These are phyloP conservation scores for Tipula helvola DNA, from an alignment of 2,888 invertebrate genomes.

Conservation along the genomic window DNA sequence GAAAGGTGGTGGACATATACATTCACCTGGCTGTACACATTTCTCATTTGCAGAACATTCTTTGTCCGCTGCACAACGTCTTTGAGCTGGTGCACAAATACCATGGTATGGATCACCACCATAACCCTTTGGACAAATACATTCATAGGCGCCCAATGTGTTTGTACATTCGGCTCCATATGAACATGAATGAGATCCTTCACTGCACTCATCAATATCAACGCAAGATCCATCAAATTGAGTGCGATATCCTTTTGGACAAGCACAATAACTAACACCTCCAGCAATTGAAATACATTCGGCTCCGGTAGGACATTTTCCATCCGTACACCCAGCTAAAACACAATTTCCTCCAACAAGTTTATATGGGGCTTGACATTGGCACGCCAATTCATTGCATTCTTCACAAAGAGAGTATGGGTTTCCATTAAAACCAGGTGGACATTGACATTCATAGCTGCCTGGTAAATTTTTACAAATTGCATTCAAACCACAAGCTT, in stretches of 20 bases:
- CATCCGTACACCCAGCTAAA: conserved; percentile 69
- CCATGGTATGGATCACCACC: conserved; percentile 72
- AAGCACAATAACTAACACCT: conserved; percentile 85
- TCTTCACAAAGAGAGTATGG: conserved; percentile 78
- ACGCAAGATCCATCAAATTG: conserved; percentile 67
- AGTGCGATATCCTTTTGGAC: conserved; percentile 74
- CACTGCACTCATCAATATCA: conserved; percentile 74
- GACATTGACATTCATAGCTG: conserved; percentile 86
- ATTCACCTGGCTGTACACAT: conserved; percentile 84
- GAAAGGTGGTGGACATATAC: conserved; percentile 82
- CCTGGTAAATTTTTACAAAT: conserved; percentile 87
- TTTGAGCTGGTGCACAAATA: conserved; percentile 69
- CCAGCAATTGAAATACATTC: conserved; percentile 84
- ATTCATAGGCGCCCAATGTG: conserved; percentile 61
- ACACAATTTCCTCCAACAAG: conserved; percentile 73
- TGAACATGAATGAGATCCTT: conserved; percentile 64
- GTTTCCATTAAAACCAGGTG: conserved; percentile 77
- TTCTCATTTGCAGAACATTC: conserved; percentile 80
- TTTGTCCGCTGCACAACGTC: conserved; percentile 66
- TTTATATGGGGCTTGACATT: conserved; percentile 79
- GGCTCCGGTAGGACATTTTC: conserved; percentile 73
- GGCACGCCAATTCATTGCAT: conserved; percentile 70
- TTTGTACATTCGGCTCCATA: conserved; percentile 81
- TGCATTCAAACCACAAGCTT: conserved; percentile 78
- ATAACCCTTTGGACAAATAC: conserved; percentile 69